A percentile compares a stretch with the other conserved stretches of the same genome.
These are phyloP conservation scores for Sturnira hondurensis DNA, from an alignment of 2,113 vertebrate genomes.

Conservation along the genomic window DNA sequence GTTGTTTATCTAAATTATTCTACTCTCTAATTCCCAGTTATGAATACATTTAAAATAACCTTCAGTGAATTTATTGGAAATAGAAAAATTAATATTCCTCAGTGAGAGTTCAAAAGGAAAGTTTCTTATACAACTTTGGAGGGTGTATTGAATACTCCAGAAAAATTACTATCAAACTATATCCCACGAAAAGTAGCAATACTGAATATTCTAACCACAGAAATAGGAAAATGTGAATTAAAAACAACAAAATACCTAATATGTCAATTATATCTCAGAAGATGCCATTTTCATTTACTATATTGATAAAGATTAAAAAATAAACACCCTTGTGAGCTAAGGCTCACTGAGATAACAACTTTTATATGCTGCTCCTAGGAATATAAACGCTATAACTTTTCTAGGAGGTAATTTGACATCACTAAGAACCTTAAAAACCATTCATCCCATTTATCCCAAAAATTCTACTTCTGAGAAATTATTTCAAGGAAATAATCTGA, in stretches of 20 bases:
- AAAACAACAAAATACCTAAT: neutral
- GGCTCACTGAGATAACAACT: neutral
- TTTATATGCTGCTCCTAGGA: neutral
- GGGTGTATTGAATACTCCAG: neutral
- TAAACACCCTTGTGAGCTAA: neutral
- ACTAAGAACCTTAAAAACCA: conserved; percentile 46
- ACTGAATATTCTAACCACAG: neutral
- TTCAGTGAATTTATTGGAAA: neutral
- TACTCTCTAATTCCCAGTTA: conserved; percentile 19
- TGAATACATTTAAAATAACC: neutral
- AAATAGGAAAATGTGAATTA: conserved; percentile 10
- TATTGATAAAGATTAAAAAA: neutral
- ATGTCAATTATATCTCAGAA: neutral
- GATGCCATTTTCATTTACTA: neutral
- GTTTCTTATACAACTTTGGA: neutral
- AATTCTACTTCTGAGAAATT: conserved; percentile 34
- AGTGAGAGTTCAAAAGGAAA: neutral
- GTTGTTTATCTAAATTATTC: neutral
- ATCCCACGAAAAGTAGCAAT: neutral
- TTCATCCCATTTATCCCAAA: neutral
- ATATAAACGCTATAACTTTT: conserved; percentile 25
- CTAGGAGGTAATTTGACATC: neutral
- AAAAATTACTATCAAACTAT: neutral
- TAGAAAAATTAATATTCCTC: neutral
- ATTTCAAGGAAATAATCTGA: conserved; percentile 22